Base-by-base conservation (phyloP, 2,797 vertebrate species). In the Phoeniculus purpureus region DNA sequence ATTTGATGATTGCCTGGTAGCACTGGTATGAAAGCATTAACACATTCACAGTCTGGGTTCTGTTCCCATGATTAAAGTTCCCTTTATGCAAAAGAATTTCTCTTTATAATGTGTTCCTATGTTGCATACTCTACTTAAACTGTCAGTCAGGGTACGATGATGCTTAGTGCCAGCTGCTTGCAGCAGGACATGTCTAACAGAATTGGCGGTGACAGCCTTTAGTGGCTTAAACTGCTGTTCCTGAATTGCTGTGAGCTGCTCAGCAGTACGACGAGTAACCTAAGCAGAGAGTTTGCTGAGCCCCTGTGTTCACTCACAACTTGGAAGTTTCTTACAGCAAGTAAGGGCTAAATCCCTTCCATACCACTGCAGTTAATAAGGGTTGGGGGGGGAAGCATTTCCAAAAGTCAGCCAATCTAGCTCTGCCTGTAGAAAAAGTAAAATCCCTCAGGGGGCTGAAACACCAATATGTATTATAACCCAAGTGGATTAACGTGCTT, bases 151-250 rank as follows among this genome's bases (percentile, higher is more conserved):
- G 48, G 66, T 64, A 55, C 43, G 92, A 66, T 67, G 90, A 87
- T 88, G 65, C 86, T 96, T 94, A 75, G 78, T 64, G 94, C 74
- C 89, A 96, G 95, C 34, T 94, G 81, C 79, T 95, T 97, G 81
- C 66, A 93, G 6, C 31, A 68, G 86, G 45, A 68, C 15, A 11
- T 31, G 75, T 96, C 96, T 94, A 93, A 93, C 58, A 62, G 66
- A 90, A 85, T 34, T 80, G 70, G 60, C 51, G 73, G 50, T 37
- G 62, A 65, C 77, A 89, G 62, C 54, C 45, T 56, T 60, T 68
- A 12, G 31, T 32, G 70, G 34, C 52, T 62, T 78, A 68, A 90
- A 78, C 26, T n/a, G 61, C 76, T 79, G 31, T 29, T 92, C 23
- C 77, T 54, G 26, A 48, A 52, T n/a, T 73, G 70, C 56, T 78